Base-by-base conservation (phyloP, 2,113 vertebrate genomes). In the Parus major region DNA sequence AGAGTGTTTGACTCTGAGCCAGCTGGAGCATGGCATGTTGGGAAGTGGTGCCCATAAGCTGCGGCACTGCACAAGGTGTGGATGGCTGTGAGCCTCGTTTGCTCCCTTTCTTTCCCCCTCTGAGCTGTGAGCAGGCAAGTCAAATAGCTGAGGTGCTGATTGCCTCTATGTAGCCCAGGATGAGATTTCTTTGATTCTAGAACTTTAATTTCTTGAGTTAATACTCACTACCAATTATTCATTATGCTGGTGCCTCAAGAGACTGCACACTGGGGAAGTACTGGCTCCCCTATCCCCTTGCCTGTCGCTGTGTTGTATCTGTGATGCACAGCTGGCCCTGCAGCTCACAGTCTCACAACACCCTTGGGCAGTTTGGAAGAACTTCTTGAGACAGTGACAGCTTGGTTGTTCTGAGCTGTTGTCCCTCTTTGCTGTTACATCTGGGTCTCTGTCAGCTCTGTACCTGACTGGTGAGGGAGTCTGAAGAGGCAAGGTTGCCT, bases 1-100 rank as follows among this genome's bases (percentile, higher is more conserved):
- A 55, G 83, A 93, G 73, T 5, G 2, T 89, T 96, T 95, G 91
- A 82, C 85, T 91, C 63, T 84, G 64, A 85, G 92, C 92, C 87
- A 86, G 68, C 85, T 84, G 90, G 86, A 95, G 88, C 86, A 41
- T 55, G 91, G 71, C 8, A 1, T 86, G 49, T 69, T 90, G 83
- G 81, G 64, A 89, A 89, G 52, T 63, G 42, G 57, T 94, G 95
- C 87, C 88, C 65, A 65, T 59, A 73, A 82, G 28, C 90, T 88
- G 85, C 44, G 55, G 79, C 77, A 89, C 95, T 82, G 77, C 73
- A 29, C 79, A 17, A 73, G 92, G 50, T 85, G 57, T 20, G 55
- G 77, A 76, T 83, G 70, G 55, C 70, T 61, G 39, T 83, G 88
- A 72, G 89, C 93, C 63, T 90, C 5, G 0, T 83, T 90, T 91